Evolutionary conservation across 2,888 invertebrate genomes (phyloP).

Genomic region (Macaria liturata): DNA sequence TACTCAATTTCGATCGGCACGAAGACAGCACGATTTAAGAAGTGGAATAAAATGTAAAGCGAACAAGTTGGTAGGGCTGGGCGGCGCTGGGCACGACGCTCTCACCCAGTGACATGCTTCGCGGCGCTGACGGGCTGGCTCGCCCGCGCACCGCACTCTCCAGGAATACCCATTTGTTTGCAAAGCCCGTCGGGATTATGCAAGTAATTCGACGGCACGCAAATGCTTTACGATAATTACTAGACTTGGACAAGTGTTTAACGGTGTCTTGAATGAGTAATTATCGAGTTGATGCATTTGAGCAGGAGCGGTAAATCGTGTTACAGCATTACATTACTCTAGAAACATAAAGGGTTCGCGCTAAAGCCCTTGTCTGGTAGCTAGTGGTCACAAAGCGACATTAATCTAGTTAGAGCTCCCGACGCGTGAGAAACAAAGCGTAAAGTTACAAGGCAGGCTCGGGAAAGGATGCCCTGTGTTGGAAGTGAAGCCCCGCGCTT

Average conservation of each 20-base stretch:
- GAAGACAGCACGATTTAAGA: slow-evolving; percentile 9
- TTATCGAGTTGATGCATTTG: too few species aligned
- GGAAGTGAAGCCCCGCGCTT: slow-evolving; percentile 45
- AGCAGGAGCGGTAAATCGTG: too few species aligned
- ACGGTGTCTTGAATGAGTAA: too few species aligned
- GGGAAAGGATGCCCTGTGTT: slow-evolving; percentile 40
- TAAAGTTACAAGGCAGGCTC: slow-evolving; percentile 50
- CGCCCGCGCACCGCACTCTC: slow-evolving; percentile 20
- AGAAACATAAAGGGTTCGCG: slow-evolving; percentile 11
- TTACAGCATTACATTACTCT: slow-evolving; percentile 1
- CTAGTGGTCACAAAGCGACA: slow-evolving; percentile 32
- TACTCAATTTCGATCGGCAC: slow-evolving; percentile 15
- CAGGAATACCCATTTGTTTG: slow-evolving; percentile 17
- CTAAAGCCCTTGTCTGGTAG: slow-evolving; percentile 14
- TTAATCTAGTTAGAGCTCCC: slow-evolving; percentile 47
- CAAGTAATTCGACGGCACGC: slow-evolving; percentile 1
- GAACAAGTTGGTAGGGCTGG: slow-evolving; percentile 27
- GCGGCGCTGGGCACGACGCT: slow-evolving; percentile 26
- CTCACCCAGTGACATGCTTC: slow-evolving; percentile 40
- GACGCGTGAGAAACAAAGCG: slow-evolving; percentile 57
- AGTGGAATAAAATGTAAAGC: slow-evolving; percentile 27
- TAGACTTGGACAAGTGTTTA: neutral
- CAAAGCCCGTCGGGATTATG: slow-evolving; percentile 13
- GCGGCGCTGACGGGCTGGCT: slow-evolving; percentile 21
- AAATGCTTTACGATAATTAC: neutral